Percentiles rank a stretch among this genome's conserved stretches.
Evolutionary conservation across 2,888 invertebrate species (phyloP).

Genomic region (Exephanes ischioxanthus): DNA sequence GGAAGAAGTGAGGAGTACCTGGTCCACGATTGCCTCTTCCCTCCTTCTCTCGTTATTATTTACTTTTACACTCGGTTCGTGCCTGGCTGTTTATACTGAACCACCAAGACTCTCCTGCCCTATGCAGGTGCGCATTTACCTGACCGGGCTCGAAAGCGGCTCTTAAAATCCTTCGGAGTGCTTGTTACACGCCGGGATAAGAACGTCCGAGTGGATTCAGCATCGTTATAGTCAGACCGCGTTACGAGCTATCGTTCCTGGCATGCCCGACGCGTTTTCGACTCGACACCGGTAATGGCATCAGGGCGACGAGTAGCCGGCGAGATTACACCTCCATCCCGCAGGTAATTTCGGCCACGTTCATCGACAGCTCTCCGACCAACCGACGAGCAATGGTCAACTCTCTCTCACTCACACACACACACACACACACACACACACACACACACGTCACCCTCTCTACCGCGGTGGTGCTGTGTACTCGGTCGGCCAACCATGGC

Average conservation of each 20-base stretch:
- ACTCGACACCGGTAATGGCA: conserved; percentile 12
- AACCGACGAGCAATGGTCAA: conserved; percentile 22
- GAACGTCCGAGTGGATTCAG: conserved; percentile 49
- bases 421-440: too few relatives aligned
- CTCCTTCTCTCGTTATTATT: conserved; percentile 52
- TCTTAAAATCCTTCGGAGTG: conserved; percentile 48
- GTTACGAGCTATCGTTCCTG: conserved; percentile 15
- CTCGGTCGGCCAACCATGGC: conserved; percentile 5
- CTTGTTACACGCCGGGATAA: conserved; percentile 48
- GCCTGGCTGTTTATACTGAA: conserved; percentile 10
- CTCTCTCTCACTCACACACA: background rate
- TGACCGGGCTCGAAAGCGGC: background rate
- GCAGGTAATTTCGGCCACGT: conserved; percentile 51
- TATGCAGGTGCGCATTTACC: conserved; percentile 6
- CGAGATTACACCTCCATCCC: conserved; percentile 49
- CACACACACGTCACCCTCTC: too few relatives aligned
- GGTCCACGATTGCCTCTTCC: conserved; percentile 42
- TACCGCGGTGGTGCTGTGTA: background rate
- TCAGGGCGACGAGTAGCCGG: background rate
- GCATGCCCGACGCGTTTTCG: conserved; percentile 1
- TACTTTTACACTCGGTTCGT: conserved; percentile 42
- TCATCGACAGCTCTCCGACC: conserved; percentile 53
- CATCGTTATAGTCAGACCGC: conserved; percentile 35
- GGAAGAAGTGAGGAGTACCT: conserved; percentile 2
- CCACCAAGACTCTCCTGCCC: conserved; percentile 15